Evolutionary conservation across 1,140 invertebrate genomes (phyloP).

Genomic region (Lasaia peninsularis): DNA sequence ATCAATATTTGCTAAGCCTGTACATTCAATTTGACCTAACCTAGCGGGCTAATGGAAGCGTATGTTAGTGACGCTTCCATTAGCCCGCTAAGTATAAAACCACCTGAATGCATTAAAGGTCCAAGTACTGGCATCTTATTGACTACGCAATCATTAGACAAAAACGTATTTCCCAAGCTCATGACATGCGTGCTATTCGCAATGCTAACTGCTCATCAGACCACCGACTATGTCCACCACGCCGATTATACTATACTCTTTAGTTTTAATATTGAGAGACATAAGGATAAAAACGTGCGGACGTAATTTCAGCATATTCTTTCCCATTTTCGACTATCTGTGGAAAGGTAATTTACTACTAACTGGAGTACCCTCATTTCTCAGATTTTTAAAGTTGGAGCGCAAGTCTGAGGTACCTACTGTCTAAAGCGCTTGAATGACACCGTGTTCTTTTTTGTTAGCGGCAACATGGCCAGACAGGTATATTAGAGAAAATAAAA

Average conservation of each 20-base stretch:
- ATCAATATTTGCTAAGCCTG: conserved; percentile 25
- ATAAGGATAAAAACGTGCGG: conserved; percentile 14
- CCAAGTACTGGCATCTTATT: conserved; percentile 33
- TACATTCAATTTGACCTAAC: conserved; percentile 29
- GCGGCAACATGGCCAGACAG: not conserved
- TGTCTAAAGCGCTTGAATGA: conserved; percentile 20
- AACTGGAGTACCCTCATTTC: conserved; percentile 16
- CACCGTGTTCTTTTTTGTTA: conserved; percentile 19
- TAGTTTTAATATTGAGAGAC: conserved; percentile 19
- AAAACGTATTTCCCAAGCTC: conserved; percentile 26
- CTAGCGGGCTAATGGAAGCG: conserved; percentile 34
- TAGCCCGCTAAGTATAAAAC: conserved; percentile 33
- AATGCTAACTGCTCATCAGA: conserved; percentile 32
- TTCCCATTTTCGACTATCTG: not conserved
- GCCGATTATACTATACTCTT: conserved; percentile 6
- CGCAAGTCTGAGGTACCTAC: not conserved
- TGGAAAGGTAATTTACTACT: conserved; percentile 4
- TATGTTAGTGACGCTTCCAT: conserved; percentile 33
- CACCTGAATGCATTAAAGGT: conserved; percentile 33
- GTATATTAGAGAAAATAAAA: conserved; percentile 17
- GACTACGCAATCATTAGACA: conserved; percentile 32
- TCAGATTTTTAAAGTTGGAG: conserved; percentile 21
- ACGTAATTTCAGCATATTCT: conserved; percentile 3
- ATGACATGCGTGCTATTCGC: conserved; percentile 34
- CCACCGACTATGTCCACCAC: conserved; percentile 24